A percentile compares a stretch with the other conserved stretches of the same genome.
These are phyloP conservation scores for Haemorhous mexicanus DNA, from an alignment of 2,113 vertebrate genomes.

Conservation along the genomic window DNA sequence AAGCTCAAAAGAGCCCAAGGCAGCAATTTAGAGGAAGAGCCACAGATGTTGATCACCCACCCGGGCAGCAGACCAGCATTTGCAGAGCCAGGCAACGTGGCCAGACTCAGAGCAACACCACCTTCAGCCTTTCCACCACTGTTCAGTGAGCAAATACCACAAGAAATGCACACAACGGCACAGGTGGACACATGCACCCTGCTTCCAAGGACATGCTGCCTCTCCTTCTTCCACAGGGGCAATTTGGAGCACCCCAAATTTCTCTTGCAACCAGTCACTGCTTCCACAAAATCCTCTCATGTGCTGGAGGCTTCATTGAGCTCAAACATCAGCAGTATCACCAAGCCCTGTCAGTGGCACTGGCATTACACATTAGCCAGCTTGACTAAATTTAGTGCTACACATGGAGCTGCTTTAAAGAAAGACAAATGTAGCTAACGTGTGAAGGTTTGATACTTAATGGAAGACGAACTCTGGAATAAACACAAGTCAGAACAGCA, in stretches of 20 bases:
- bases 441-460: neutral
- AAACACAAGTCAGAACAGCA: neutral
- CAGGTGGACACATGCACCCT: accelerated
- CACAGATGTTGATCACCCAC: accelerated
- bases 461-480: neutral
- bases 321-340: neutral
- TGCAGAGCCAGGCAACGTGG: neutral
- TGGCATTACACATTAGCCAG: neutral
- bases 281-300: neutral
- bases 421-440: neutral
- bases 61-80: neutral
- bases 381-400: neutral
- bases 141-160: neutral
- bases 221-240: neutral
- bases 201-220: neutral
- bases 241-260: neutral
- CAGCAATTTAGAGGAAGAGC: neutral
- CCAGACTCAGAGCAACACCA: accelerated
- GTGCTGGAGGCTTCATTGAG: neutral
- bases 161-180: neutral
- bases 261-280: neutral
- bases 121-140: neutral
- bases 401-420: neutral
- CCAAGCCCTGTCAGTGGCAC: neutral
- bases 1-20: neutral